Percentiles rank a stretch among this genome's conserved stretches.
Conservation (phyloP, 2,888 invertebrate genomes). For the Luffia ferchaultella region DNA sequence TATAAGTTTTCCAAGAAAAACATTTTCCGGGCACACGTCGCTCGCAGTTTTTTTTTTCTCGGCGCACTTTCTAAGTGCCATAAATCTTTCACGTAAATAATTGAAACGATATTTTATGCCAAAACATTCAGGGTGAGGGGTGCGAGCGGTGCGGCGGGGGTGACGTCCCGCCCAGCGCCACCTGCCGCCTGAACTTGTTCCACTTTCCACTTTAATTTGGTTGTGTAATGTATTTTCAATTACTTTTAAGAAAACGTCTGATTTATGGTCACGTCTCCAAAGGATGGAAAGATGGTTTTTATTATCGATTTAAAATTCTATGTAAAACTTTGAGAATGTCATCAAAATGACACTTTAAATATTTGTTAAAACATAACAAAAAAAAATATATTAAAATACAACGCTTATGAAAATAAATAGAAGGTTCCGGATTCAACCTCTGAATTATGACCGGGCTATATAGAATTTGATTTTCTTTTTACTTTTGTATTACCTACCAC, state of each 20-base stretch:
- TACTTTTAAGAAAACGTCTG: slow-evolving; percentile 56
- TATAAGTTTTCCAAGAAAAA: slow-evolving; percentile 65
- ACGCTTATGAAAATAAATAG: too few relatives aligned
- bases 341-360: too few relatives aligned
- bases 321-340: background rate
- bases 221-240: slow-evolving; percentile 67
- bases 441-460: too few relatives aligned
- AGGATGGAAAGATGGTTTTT: slow-evolving; percentile 32
- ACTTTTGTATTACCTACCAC: too few relatives aligned
- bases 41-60: slow-evolving; percentile 55
- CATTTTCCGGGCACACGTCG: slow-evolving; percentile 65
- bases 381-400: too few relatives aligned
- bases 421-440: too few relatives aligned
- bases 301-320: slow-evolving; percentile 47
- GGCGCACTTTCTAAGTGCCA: slow-evolving; percentile 65
- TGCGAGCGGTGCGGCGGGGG: slow-evolving; percentile 35
- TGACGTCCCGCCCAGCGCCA: slow-evolving; percentile 31
- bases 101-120: slow-evolving; percentile 69
- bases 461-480: too few relatives aligned
- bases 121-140: slow-evolving; percentile 53
- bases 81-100: slow-evolving; percentile 67
- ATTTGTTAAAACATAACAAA: too few relatives aligned
- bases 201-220: slow-evolving; percentile 66
- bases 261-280: slow-evolving; percentile 52
- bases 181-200: slow-evolving; percentile 61